Base-by-base conservation (phyloP, 1,140 invertebrate species). In the Zaprionus capensis region DNA sequence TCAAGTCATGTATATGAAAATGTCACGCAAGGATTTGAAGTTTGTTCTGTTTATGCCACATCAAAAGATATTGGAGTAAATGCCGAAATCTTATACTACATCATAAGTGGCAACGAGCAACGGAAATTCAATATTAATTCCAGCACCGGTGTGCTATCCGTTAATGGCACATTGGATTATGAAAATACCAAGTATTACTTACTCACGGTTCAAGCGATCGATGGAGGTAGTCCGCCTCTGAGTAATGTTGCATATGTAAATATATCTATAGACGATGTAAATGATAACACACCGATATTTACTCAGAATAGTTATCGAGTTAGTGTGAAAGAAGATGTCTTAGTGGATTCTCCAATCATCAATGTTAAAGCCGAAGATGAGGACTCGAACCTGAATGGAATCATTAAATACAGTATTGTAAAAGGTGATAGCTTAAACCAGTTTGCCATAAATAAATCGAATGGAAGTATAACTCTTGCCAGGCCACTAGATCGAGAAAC, bases 41-140 rank as follows among this genome's bases (percentile, higher is more conserved):
- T 99, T 6, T 94, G 96, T 5, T 94, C 95, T 78, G 96, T 99
- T 1, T 94, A 96, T 56, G 99, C 99, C 1, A 97, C 96, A 0
- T 99, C 98, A n/a, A 95, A 96, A 80, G 98, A 99, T 92, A 96
- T 96, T 24, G 98, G 98, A 14, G 95, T 98, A 14, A 99, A 99
- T 93, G 98, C 98, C 0, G 96, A 98, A 88, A 97, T 99, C 28
- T 95, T 95, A 31, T 99, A 99, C 92, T 96, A 96, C 28, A 96
- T 99, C 51, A 95, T 98, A 22, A 97, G 96, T 44, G 97, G 97
- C 22, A 98, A 98, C 83, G 97, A 97, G 82, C 96, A 97, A 76
- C 96, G 96, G 62, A 97, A 98, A 88, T 98, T 98, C 91, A 92
- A 94, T 20, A 96, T 98, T 53, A 94, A 98, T 88, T 94, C 95